Base-by-base conservation (phyloP, 2,797 vertebrate genomes). In the Eupleurogrammus muticus region DNA sequence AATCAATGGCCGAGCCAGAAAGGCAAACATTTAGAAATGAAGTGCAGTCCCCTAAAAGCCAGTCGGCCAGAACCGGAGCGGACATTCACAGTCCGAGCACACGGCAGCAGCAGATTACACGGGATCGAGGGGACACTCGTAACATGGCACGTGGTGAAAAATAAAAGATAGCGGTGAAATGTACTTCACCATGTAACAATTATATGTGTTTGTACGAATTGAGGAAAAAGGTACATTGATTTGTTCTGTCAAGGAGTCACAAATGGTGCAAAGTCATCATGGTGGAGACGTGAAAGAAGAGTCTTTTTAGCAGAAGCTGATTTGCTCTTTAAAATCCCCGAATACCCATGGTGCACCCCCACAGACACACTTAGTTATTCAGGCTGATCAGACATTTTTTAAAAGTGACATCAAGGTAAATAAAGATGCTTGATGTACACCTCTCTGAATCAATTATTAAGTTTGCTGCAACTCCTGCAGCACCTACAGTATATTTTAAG, bases 11-110 rank as follows among this genome's bases (percentile, higher is more conserved):
- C 53, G 2, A 69, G 36, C 49, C 63, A 69, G 60, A 76, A 65
- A 79, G 77, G 80, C 73, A 83, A 80, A 85, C 82, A 79, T 83
- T 77, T 66, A 71, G 69, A 75, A 71, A 85, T 81, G 28, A 83
- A 81, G 75, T 80, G 66, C 63, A 57, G 73, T 35, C 20, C 23
- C 13, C 5, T 2, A 62, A 54, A 50, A 75, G 58, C 38, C 69
- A 70, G 57, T 47, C 54, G 14, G 32, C 40, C 60, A 40, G 44
- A 75, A 56, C 74, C 4, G 58, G 24, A 55, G 1, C 32, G 47
- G 64, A 70, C 69, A 57, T 66, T 70, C 51, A 68, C 32, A 56
- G 61, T 62, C 46, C 49, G 21, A 44, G 56, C 74, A 55, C 76
- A 68, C 51, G 19, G 70, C 23, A 1, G 66, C 70, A 1, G 64